These are phyloP conservation scores for Dasyurus viverrinus DNA, from an alignment of 2,113 vertebrate genomes.

Conservation along the genomic window DNA sequence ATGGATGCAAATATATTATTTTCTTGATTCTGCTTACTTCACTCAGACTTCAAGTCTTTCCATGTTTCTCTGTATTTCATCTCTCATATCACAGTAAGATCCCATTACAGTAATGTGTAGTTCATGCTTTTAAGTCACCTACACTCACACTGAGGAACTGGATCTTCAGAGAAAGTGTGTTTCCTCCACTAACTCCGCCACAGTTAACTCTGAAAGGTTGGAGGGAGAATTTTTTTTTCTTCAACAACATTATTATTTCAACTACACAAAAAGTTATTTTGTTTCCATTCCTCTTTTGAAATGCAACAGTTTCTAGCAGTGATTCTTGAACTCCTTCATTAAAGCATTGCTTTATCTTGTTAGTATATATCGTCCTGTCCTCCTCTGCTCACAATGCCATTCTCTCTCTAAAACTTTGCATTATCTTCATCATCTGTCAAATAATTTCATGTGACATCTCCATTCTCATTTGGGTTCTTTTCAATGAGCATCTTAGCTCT, in stretches of 20 bases:
- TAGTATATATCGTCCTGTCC: neutral
- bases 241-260: neutral
- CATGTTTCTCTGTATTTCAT: too few species aligned
- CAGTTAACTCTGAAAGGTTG: too few species aligned
- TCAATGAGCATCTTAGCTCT: conserved; percentile 83
- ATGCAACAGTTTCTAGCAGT: conserved; percentile 64
- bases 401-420: accelerated
- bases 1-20: too few species aligned
- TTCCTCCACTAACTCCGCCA: too few species aligned
- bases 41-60: too few species aligned
- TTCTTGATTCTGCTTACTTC: too few species aligned
- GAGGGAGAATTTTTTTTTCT: neutral
- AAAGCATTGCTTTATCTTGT: conserved; percentile 76
- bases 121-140: too few species aligned
- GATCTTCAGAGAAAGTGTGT: too few species aligned
- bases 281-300: conserved; percentile 48
- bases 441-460: accelerated
- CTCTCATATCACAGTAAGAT: too few species aligned
- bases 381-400: accelerated
- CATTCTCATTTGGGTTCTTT: conserved; percentile 49
- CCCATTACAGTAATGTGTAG: too few species aligned
- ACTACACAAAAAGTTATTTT: conserved; percentile 58
- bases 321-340: conserved; percentile 76
- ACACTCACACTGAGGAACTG: too few species aligned
- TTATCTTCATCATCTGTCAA: conserved; percentile 53